These are phyloP conservation scores for Pemphredon lugubris DNA, from an alignment of 2,888 invertebrate species.

Conservation along the genomic window DNA sequence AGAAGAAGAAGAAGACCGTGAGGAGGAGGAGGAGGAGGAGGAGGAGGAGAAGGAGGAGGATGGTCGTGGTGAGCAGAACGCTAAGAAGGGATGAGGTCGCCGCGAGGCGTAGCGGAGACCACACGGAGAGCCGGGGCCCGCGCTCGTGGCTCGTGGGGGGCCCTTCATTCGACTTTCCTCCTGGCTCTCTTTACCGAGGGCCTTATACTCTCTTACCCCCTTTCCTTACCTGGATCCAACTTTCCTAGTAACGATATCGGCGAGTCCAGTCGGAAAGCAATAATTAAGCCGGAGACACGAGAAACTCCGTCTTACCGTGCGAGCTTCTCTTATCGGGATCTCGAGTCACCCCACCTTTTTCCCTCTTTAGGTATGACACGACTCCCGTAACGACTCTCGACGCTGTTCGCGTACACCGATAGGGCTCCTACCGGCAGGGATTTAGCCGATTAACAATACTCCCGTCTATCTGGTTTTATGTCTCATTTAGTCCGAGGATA, in stretches of 20 bases:
- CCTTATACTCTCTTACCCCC: constrained; percentile 42
- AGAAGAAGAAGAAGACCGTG: constrained; percentile 55
- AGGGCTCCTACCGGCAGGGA: too few species aligned
- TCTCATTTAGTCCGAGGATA: neutral
- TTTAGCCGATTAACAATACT: too few species aligned
- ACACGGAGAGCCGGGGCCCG: constrained; percentile 75
- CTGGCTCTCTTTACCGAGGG: constrained; percentile 42
- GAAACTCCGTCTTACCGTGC: neutral
- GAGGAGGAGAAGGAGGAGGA: constrained; percentile 47
- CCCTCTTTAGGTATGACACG: constrained; percentile 3
- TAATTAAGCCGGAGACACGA: neutral
- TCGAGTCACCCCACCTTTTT: constrained; percentile 8
- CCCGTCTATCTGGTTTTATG: neutral
- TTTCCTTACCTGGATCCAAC: constrained; percentile 35
- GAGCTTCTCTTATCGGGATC: constrained; percentile 10
- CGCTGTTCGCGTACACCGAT: too few species aligned
- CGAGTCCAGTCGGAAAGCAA: neutral
- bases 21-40: constrained; percentile 38
- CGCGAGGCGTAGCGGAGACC: constrained; percentile 76
- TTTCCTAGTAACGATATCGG: constrained; percentile 42
- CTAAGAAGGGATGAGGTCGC: constrained; percentile 79
- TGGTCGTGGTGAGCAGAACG: constrained; percentile 61
- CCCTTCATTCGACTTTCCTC: constrained; percentile 72
- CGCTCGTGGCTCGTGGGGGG: constrained; percentile 75
- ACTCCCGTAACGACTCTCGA: constrained; percentile 9